These are phyloP conservation scores for Zaprionus obscuricornis DNA, from an alignment of 2,888 invertebrate species.

Conservation along the genomic window DNA sequence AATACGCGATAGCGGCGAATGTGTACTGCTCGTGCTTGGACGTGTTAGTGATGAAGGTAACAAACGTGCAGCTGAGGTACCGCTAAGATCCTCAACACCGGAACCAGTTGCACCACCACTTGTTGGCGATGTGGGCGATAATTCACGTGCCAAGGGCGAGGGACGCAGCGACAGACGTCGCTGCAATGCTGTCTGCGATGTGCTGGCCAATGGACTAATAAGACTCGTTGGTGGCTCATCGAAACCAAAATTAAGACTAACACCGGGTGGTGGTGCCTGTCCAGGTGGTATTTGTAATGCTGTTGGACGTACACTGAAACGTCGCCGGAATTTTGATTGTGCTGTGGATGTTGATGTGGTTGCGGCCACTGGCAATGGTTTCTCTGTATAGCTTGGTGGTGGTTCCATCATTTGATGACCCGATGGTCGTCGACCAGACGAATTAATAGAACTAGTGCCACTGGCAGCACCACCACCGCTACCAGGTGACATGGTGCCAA, in stretches of 20 bases:
- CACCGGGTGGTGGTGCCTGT: constrained; percentile 80
- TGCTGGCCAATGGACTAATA: constrained; percentile 15
- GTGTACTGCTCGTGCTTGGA: constrained; percentile 80
- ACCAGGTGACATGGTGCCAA: constrained; percentile 73
- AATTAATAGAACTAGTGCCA: no score
- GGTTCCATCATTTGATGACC: constrained; percentile 73
- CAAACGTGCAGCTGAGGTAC: constrained; percentile 56
- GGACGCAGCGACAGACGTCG: constrained; percentile 81
- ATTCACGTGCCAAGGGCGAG: constrained; percentile 80
- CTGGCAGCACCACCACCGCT: background rate
- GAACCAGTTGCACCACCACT: background rate
- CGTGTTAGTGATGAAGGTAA: constrained; percentile 56
- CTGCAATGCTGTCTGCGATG: constrained; percentile 79
- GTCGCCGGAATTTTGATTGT: constrained; percentile 80
- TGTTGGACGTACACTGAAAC: constrained; percentile 82
- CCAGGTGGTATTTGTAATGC: constrained; percentile 82
- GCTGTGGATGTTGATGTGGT: constrained; percentile 6
- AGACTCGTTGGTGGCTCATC: constrained; percentile 29
- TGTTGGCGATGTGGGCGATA: constrained; percentile 54
- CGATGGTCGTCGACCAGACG: constrained; percentile 68
- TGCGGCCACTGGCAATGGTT: constrained; percentile 16
- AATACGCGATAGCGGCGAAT: constrained; percentile 82
- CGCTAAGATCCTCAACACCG: constrained; percentile 32
- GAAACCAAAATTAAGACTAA: constrained; percentile 47
- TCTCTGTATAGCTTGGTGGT: constrained; percentile 81